Percentiles rank a stretch among this genome's conserved stretches.
phyloP scores from a whole-genome alignment of 2,888 invertebrate genomes.

The Callyntrura sp. region DNA sequence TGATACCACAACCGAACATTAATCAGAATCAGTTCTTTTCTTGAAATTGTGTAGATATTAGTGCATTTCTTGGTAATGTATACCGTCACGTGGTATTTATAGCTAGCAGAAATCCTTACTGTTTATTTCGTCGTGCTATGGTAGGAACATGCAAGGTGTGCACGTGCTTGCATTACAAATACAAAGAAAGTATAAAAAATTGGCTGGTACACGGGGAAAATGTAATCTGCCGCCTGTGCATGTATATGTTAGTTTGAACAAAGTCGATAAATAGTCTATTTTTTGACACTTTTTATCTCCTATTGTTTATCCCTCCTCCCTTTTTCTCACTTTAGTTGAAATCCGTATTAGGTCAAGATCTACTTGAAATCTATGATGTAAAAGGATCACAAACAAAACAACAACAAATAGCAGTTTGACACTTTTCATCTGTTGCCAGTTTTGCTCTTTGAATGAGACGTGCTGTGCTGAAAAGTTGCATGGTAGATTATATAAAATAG shows the following conservation, averaged over 20 bases:
- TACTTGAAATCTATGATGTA: slow-evolving; percentile 24
- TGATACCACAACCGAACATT: no score
- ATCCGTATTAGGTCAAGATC: slow-evolving; percentile 65
- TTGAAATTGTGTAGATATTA: no score
- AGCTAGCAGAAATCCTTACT: no score
- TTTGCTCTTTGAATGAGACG: not conserved
- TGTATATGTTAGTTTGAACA: not conserved
- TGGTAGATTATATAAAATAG: not conserved
- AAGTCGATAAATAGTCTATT: not conserved
- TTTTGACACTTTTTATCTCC: slow-evolving; percentile 45
- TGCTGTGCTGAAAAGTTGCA: not conserved
- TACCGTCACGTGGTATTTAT: no score
- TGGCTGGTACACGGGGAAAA: no score
- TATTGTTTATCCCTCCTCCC: slow-evolving; percentile 32
- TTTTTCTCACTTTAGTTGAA: slow-evolving; percentile 46
- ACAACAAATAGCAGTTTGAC: no score
- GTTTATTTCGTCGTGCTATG: no score
- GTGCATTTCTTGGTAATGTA: no score
- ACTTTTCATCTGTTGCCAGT: not conserved
- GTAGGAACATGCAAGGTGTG: no score
- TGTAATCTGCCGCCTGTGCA: no score
- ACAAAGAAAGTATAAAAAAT: no score
- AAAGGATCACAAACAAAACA: not conserved
- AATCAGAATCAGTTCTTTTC: no score
- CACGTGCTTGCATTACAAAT: slow-evolving; percentile 4